phyloP scores from a whole-genome alignment of 2,113 vertebrate genomes.

The Artemisiospiza belli region DNA sequence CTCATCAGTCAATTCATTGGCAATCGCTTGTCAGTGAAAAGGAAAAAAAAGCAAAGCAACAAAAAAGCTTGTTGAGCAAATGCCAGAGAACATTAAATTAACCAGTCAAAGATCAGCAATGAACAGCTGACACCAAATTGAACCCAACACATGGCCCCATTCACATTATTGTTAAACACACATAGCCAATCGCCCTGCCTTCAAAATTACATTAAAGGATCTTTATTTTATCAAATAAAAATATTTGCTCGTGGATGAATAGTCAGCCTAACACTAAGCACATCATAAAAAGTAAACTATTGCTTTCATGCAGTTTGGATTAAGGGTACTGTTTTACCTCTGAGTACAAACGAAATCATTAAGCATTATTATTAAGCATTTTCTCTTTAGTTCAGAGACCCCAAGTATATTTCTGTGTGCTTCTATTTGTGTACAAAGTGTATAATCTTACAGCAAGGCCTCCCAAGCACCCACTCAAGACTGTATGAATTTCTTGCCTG shows the following conservation, averaged over 20 bases:
- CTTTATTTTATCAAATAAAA: background rate
- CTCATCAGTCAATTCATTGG: background rate
- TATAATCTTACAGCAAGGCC: background rate
- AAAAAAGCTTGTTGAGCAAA: conserved; percentile 8
- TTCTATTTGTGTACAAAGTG: background rate
- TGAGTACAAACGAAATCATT: background rate
- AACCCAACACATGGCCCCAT: conserved; percentile 44
- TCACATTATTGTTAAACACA: conserved; percentile 32
- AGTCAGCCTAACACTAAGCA: background rate
- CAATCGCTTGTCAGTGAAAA: background rate
- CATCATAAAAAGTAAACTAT: background rate
- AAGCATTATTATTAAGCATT: background rate
- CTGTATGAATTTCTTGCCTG: background rate
- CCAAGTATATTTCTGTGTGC: background rate
- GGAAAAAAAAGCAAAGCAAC: background rate
- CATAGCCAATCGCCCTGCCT: background rate
- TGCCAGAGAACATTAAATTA: conserved; percentile 55
- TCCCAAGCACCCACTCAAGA: background rate
- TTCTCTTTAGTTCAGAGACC: background rate
- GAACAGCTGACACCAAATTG: conserved; percentile 63
- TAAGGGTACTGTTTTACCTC: background rate
- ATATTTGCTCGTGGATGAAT: background rate
- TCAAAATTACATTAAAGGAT: conserved; percentile 28
- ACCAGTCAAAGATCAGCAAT: conserved; percentile 31
- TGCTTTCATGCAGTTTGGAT: background rate